Conservation (phyloP, 2,113 vertebrate genomes). For the Maccullochella peelii region DNA sequence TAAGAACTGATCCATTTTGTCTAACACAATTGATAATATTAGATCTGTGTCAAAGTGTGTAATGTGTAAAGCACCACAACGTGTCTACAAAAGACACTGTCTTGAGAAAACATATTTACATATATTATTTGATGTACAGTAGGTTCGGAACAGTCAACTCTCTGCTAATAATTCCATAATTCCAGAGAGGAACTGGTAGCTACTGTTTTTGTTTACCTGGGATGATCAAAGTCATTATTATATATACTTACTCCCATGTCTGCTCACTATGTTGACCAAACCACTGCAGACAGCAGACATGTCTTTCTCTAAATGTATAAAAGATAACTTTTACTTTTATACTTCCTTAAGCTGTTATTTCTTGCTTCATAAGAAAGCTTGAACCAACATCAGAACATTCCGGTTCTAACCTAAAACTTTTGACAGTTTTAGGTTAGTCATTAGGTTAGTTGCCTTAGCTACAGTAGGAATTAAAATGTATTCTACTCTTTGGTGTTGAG, state of each 20-base stretch:
- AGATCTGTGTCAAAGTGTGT: too few relatives aligned
- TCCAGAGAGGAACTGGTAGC: not conserved
- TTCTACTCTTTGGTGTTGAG: not conserved
- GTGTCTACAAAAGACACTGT: not conserved
- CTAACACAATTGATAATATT: not conserved
- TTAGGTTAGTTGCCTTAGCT: not conserved
- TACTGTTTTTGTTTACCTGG: not conserved
- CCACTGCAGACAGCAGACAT: not conserved
- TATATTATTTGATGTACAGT: not conserved
- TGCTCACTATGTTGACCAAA: not conserved
- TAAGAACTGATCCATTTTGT: conserved; percentile 15
- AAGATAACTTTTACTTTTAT: not conserved
- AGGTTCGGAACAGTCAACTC: not conserved
- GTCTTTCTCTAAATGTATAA: not conserved
- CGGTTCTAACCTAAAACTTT: too few relatives aligned
- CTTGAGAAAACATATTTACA: not conserved
- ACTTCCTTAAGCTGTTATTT: not conserved
- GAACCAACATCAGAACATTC: not conserved
- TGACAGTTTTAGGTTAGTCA: not conserved
- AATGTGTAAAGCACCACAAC: not conserved
- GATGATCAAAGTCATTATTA: not conserved
- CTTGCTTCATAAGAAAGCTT: not conserved
- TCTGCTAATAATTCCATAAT: not conserved
- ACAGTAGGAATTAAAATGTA: not conserved
- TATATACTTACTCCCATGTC: not conserved